A percentile compares a stretch with the other conserved stretches of the same genome.
phyloP scores from a whole-genome alignment of 2,113 vertebrate genomes.

The Xerus inauris region DNA sequence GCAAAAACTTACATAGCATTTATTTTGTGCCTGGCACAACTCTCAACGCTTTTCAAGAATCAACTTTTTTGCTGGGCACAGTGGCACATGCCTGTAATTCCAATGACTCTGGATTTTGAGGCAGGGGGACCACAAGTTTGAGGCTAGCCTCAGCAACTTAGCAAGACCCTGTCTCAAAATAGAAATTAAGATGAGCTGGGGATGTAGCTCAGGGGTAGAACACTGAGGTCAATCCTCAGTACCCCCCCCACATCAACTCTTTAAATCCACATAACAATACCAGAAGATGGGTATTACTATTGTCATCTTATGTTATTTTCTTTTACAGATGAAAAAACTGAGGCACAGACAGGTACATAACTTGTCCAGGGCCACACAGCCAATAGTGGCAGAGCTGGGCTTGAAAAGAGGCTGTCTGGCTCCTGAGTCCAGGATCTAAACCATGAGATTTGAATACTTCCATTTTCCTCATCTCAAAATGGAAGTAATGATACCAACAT shows the following conservation, averaged over 20 bases:
- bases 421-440: conserved; percentile 11
- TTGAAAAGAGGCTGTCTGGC: background rate
- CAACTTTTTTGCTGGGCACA: background rate
- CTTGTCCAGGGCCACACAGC: background rate
- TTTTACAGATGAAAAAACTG: background rate
- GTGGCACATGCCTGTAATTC: no score
- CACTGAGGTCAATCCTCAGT: no score
- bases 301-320: background rate
- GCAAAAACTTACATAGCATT: background rate
- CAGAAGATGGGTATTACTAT: background rate
- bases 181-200: no score
- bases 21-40: background rate
- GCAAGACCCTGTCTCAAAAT: no score
- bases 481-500: background rate
- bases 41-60: background rate
- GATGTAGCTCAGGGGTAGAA: no score
- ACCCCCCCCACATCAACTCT: background rate
- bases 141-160: no score
- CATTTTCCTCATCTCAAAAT: conserved; percentile 24
- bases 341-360: background rate
- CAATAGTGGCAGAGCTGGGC: background rate
- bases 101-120: no score
- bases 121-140: no score
- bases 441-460: background rate
- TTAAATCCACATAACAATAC: background rate